Base-by-base conservation (phyloP, 2,797 vertebrate genomes). In the Phalloptychus januarius region DNA sequence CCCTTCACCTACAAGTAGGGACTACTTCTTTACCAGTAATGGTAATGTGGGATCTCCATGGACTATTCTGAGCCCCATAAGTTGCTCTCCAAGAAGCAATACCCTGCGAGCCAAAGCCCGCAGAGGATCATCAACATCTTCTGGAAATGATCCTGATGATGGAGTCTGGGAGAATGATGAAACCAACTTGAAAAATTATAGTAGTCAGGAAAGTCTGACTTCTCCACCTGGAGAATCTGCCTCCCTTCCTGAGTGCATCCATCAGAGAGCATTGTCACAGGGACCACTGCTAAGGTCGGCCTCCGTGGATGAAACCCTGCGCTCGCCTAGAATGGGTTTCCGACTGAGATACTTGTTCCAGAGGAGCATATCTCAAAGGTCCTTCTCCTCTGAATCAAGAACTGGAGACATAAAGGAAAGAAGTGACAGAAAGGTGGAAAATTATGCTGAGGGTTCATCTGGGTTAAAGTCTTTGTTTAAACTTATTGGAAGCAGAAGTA, bases 41-140 rank as follows among this genome's bases (percentile, higher is more conserved):
- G 94, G 89, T 15, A 77, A 85, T 16, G 3, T 87, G 16, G 86
- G 91, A 65, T 96, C 95, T 1, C 95, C 95, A 0, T 95, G 94
- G 94, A 96, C 94, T 1, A 94, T 96, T 46, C 89, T 96, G 56
- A 96, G 95, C 83, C 95, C 95, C 8, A 76, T 94, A 0, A 58
- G 38, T 0, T 86, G 84, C 48, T 70, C 91, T 38, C 75, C 46
- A 4, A 69, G 72, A 67, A 72, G 77, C 45, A 13, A 3, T 3
- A 11, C 40, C 25, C 23, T 73, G 40, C 63, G 23, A 20, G 82
- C 54, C 44, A 76, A 79, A 78, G 50, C 18, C 18, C 79, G 71
- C 11, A 86, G 81, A 33, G 82, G 79, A 1, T 90, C 86, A 12
- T 83, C 83, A 0, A 2, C 46, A 0, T 80, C 82, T 0, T 76